Percentiles rank a stretch among this genome's conserved stretches.
Conservation (phyloP, 1,140 invertebrate genomes). For the Drosophila cardini region DNA sequence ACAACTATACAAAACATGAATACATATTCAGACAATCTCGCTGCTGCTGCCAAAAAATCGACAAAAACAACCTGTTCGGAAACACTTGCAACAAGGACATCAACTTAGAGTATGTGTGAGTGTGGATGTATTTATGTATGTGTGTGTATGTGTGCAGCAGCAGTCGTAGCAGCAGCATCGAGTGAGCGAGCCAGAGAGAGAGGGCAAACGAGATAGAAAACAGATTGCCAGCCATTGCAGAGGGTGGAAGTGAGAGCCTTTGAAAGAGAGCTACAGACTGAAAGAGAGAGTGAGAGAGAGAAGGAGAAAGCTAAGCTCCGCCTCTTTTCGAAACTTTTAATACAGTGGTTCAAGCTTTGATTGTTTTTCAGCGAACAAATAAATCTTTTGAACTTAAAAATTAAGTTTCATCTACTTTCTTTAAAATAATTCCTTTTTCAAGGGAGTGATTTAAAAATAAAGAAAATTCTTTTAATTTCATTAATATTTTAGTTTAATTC, state of each 20-base stretch:
- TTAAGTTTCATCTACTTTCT: no score
- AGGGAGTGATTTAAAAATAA: no score
- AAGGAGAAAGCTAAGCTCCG: slow-evolving; percentile 58
- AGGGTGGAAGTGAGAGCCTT: slow-evolving; percentile 44
- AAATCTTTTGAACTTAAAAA: no score
- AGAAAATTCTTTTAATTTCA: no score
- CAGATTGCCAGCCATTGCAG: slow-evolving; percentile 29
- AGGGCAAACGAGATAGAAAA: slow-evolving; percentile 51
- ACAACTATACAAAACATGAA: slow-evolving; percentile 62
- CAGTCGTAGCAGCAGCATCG: slow-evolving; percentile 20
- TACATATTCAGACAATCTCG: slow-evolving; percentile 80
- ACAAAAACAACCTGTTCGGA: slow-evolving; percentile 84
- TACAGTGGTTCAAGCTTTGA: slow-evolving; percentile 42
- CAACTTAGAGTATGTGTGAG: slow-evolving; percentile 53
- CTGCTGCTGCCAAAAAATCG: slow-evolving; percentile 80
- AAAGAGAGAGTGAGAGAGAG: background rate
- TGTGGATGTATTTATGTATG: background rate
- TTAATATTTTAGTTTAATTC: no score
- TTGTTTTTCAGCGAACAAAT: background rate
- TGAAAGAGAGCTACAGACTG: background rate
- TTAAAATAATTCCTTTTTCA: no score
- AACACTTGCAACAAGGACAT: slow-evolving; percentile 83
- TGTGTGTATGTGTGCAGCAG: slow-evolving; percentile 35
- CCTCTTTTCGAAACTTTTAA: slow-evolving; percentile 67
- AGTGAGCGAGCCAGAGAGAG: slow-evolving; percentile 36